Evolutionary conservation across 2,113 vertebrate species (phyloP).

Genomic region (Loxodonta africana): DNA sequence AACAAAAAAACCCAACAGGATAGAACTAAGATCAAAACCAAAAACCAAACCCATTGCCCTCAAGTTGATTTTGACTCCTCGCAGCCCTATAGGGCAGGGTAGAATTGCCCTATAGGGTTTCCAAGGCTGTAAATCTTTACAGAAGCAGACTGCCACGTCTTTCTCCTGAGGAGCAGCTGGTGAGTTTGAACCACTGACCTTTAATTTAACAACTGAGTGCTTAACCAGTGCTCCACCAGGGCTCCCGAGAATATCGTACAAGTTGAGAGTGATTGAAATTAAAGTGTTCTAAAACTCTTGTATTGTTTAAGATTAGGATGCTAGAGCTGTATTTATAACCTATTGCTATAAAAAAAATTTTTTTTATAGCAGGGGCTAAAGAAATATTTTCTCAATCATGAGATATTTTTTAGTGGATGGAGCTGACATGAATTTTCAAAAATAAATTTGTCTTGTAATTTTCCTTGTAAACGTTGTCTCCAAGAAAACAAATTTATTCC

Average conservation of each 20-base stretch:
- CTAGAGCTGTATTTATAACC: background rate
- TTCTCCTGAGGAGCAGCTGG: background rate
- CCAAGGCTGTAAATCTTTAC: background rate
- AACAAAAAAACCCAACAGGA: background rate
- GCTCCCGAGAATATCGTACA: background rate
- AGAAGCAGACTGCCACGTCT: background rate
- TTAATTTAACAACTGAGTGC: background rate
- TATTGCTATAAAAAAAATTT: background rate
- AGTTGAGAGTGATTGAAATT: background rate
- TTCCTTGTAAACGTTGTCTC: constrained; percentile 10
- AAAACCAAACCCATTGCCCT: background rate
- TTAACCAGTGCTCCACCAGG: background rate
- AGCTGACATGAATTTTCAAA: background rate
- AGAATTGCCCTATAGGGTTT: background rate
- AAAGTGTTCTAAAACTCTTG: background rate
- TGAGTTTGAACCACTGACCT: background rate
- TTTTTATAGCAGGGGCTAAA: constrained; percentile 1
- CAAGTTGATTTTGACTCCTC: background rate
- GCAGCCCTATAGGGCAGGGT: background rate
- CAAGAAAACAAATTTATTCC: constrained; percentile 18
- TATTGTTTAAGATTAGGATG: background rate
- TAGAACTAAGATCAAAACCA: background rate
- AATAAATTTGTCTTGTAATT: background rate
- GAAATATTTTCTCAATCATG: background rate
- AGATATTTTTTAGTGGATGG: background rate